Evolutionary conservation across 2,888 invertebrate species (phyloP).

Genomic region (Sinelater perroti): DNA sequence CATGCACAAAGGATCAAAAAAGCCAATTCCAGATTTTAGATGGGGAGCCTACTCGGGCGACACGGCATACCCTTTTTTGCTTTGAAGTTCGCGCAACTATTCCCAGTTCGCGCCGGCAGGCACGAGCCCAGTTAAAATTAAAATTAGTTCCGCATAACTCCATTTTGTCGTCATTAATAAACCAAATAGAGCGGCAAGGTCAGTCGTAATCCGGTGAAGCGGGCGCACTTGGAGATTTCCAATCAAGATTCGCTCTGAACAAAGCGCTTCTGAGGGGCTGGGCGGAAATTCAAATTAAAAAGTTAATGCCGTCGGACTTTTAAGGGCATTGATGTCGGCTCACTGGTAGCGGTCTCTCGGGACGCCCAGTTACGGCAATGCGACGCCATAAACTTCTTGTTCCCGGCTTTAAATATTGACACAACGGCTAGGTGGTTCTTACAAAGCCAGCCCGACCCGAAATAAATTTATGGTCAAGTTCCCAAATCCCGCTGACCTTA

Average conservation of each 20-base stretch:
- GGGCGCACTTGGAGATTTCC: background rate
- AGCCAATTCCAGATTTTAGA: conserved; percentile 31
- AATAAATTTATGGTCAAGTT: conserved; percentile 11
- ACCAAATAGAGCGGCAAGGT: conserved; percentile 3
- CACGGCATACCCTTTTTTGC: conserved; percentile 19
- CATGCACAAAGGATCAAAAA: conserved; percentile 31
- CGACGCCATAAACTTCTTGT: background rate
- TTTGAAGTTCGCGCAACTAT: conserved; percentile 24
- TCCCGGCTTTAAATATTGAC: background rate
- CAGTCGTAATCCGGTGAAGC: background rate
- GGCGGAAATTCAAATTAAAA: conserved; percentile 17
- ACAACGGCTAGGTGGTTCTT: conserved; percentile 2
- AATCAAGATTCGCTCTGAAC: conserved; percentile 11
- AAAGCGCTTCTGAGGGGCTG: background rate
- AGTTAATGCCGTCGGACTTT: conserved; percentile 7
- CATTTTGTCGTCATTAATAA: background rate
- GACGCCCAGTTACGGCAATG: background rate
- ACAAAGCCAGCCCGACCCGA: conserved; percentile 4
- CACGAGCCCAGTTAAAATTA: conserved; percentile 5
- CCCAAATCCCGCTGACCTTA: conserved; percentile 6
- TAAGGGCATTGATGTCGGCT: conserved; percentile 2
- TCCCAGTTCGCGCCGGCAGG: too few relatives aligned
- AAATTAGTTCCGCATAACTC: conserved; percentile 5
- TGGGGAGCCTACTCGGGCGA: conserved; percentile 20
- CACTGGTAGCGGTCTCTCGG: background rate